Evolutionary conservation across 1,140 invertebrate species (phyloP).

Genomic region (Epicauta chinensis): DNA sequence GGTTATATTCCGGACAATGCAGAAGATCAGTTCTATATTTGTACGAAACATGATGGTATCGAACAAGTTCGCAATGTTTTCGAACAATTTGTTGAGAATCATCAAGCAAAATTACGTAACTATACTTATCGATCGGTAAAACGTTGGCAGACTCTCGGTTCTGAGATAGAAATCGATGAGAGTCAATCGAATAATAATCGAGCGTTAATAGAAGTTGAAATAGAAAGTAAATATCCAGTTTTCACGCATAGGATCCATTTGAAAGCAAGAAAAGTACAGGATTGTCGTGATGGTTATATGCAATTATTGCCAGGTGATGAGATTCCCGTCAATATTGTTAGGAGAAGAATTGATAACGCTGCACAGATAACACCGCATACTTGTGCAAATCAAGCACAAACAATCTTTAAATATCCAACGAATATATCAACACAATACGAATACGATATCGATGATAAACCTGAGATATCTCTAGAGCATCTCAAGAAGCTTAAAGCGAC

Average conservation of each 20-base stretch:
- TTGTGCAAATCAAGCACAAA: slow-evolving; percentile 53
- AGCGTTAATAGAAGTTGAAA: slow-evolving; percentile 56
- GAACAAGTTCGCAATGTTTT: slow-evolving; percentile 46
- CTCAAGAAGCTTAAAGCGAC: slow-evolving; percentile 14
- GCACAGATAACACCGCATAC: slow-evolving; percentile 46
- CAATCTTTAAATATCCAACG: slow-evolving; percentile 43
- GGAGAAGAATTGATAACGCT: slow-evolving; percentile 47
- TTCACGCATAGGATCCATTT: slow-evolving; percentile 45
- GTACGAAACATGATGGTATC: slow-evolving; percentile 49
- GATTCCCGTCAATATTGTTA: slow-evolving; percentile 50
- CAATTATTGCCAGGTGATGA: slow-evolving; percentile 52
- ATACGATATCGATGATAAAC: slow-evolving; percentile 32
- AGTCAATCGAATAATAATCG: slow-evolving; percentile 46
- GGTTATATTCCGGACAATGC: slow-evolving; percentile 57
- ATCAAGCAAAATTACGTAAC: slow-evolving; percentile 56
- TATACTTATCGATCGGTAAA: slow-evolving; percentile 53
- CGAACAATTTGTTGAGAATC: slow-evolving; percentile 52
- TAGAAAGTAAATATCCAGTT: slow-evolving; percentile 54
- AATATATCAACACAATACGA: slow-evolving; percentile 55
- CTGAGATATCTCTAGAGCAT: slow-evolving; percentile 35
- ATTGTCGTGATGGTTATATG: slow-evolving; percentile 58
- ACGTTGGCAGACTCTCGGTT: slow-evolving; percentile 48
- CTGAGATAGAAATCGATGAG: slow-evolving; percentile 53
- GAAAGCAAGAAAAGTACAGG: slow-evolving; percentile 45
- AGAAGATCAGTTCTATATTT: slow-evolving; percentile 65